Base-by-base conservation (phyloP, 1,140 invertebrate genomes). In the Apis florea region DNA sequence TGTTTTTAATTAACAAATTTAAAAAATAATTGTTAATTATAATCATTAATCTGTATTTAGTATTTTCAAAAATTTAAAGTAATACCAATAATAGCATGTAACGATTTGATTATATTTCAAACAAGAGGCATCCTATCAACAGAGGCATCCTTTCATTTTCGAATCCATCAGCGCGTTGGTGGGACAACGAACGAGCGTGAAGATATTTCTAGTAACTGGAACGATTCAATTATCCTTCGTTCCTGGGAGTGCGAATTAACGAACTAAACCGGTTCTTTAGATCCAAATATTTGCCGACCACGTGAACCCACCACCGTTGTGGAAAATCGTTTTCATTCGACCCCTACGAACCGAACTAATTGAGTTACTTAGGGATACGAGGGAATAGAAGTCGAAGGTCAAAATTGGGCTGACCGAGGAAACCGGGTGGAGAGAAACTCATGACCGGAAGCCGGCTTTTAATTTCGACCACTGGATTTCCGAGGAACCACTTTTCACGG, bases 241-340 rank as follows among this genome's bases (percentile, higher is more conserved):
- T 24, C n/a, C 47, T 21, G 13, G 2, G 47, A 47, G 67, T 21
- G 47, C 40, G 67, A 69, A 69, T 69, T 69, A 69, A 69, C 67
- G 8, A 69, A 51, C 67, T 69, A 47, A 40, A 24, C 67, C 67
- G 47, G 67, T 51, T 21, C 66, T n/a, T 11, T 11, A 13, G 66
- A 68, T 68, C 67, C 67, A 69, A 69, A 69, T 69, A 69, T 69
- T 69, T 69, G 67, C 67, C 21, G n/a, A 49, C 47, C 67, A 24
- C 47, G 31, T 19, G 10, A 64, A 31, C 17, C 40, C 17, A 40
- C 31, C 9, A 11, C 10, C 21, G 66, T 26, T 47, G n/a, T 51
- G 47, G 8, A 51, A 69, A 69, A 69, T 69, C 47, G 40, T 51
- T 69, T 51, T 15, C 21, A 19, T 13, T 11, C n/a, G 8, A 10